These are phyloP conservation scores for Apteryx owenii DNA, from an alignment of 2,113 vertebrate species.

Conservation along the genomic window DNA sequence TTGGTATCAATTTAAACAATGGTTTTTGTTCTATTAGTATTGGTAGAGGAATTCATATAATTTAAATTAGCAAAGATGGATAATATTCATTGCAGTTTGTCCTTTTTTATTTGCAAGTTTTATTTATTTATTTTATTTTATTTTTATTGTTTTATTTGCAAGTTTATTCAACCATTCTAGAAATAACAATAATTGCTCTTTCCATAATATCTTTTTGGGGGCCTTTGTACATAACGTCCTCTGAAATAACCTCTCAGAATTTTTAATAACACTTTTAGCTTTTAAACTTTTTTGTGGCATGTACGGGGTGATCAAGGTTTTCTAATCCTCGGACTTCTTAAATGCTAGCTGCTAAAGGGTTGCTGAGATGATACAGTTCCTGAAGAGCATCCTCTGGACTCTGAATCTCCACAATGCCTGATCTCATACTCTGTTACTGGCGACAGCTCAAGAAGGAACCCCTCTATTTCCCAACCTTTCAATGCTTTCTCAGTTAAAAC, in stretches of 20 bases:
- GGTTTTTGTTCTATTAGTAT: not conserved
- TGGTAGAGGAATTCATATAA: not conserved
- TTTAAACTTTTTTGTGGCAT: not conserved
- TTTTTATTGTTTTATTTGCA: not conserved
- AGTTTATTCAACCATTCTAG: not conserved
- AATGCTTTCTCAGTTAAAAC: not conserved
- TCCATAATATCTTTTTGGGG: not conserved
- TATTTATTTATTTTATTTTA: too few species aligned
- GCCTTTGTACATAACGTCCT: not conserved
- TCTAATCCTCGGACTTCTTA: not conserved
- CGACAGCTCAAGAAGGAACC: not conserved
- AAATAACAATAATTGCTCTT: not conserved
- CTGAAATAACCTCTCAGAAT: not conserved
- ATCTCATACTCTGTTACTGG: not conserved
- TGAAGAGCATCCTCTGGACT: not conserved
- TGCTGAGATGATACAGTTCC: not conserved
- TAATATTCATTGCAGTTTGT: not conserved
- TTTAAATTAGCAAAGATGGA: not conserved
- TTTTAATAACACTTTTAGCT: not conserved
- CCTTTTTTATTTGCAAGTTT: not conserved
- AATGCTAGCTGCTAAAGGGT: not conserved
- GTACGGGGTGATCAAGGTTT: not conserved
- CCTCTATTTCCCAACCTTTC: not conserved
- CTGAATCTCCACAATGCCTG: not conserved
- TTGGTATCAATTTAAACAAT: not conserved